Conservation (phyloP, 2,113 vertebrate genomes). For the Propithecus coquereli region DNA sequence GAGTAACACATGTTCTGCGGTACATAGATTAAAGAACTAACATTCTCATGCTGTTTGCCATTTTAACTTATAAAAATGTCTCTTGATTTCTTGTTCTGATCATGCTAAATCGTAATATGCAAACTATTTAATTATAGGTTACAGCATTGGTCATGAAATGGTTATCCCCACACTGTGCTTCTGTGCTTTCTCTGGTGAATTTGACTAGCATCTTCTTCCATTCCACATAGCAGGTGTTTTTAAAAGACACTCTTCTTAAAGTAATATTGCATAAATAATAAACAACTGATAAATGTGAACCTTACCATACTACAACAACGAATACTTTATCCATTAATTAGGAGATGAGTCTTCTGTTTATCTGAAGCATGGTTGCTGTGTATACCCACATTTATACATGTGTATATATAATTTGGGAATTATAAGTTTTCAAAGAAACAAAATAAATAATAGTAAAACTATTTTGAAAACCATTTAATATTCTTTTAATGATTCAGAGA, state of each 20-base stretch:
- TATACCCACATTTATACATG: not conserved
- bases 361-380: not conserved
- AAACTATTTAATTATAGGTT: not conserved
- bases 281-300: not conserved
- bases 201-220: not conserved
- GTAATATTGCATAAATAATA: not conserved
- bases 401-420: not conserved
- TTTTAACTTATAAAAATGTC: slow-evolving; percentile 26
- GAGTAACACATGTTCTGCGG: slow-evolving; percentile 32
- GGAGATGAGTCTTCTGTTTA: slow-evolving; percentile 10
- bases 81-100: slow-evolving; percentile 28
- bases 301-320: not conserved
- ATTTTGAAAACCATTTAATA: not conserved
- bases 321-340: not conserved
- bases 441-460: not conserved
- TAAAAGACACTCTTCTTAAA: slow-evolving; percentile 24
- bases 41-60: not conserved
- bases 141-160: not conserved
- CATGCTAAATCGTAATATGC: not conserved
- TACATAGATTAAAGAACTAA: slow-evolving; percentile 16
- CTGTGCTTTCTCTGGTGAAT: not conserved
- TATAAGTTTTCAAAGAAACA: slow-evolving; percentile 17
- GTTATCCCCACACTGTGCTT: not conserved
- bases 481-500: not conserved
- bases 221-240: not conserved